phyloP scores from a whole-genome alignment of 2,888 invertebrate genomes.

The Pseudanteris insignis region DNA sequence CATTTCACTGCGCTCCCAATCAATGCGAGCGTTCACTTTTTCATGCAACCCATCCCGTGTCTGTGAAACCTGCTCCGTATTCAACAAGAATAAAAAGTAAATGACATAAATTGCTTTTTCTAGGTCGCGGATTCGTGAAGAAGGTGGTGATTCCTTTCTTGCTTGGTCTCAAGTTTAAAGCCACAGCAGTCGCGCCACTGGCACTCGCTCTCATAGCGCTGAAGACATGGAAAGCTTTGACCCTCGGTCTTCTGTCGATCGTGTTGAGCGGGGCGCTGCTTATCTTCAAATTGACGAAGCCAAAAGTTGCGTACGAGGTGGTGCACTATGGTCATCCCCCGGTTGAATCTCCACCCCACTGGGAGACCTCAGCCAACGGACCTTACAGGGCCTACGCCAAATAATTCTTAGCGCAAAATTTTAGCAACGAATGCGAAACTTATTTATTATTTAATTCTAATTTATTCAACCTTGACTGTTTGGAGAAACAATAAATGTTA shows the following conservation, averaged over 20 bases:
- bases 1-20: too few relatives aligned
- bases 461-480: slow-evolving; percentile 37
- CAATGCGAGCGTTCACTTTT: slow-evolving; percentile 23
- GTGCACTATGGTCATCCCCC: slow-evolving; percentile 83
- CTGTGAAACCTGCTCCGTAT: background rate
- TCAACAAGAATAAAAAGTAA: slow-evolving; percentile 10
- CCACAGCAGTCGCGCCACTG: slow-evolving; percentile 82
- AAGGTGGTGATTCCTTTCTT: slow-evolving; percentile 87
- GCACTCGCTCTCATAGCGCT: slow-evolving; percentile 84
- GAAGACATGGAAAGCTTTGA: slow-evolving; percentile 90
- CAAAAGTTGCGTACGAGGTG: slow-evolving; percentile 88
- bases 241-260: slow-evolving; percentile 83
- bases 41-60: slow-evolving; percentile 1
- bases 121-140: slow-evolving; percentile 84
- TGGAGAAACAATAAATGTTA: slow-evolving; percentile 25
- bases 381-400: slow-evolving; percentile 63
- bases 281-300: slow-evolving; percentile 87
- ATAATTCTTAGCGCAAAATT: slow-evolving; percentile 48
- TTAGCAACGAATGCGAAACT: slow-evolving; percentile 12
- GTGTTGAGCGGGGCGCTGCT: slow-evolving; percentile 86
- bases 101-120: slow-evolving; percentile 12
- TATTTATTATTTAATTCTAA: slow-evolving; percentile 54
- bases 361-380: slow-evolving; percentile 62
- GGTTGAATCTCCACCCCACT: slow-evolving; percentile 70
- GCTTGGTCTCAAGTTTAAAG: slow-evolving; percentile 86